Evolutionary conservation across 1,140 invertebrate species (phyloP), one percentile per base, ranked within the genome.

Genomic region (Hyles euphorbiae): DNA sequence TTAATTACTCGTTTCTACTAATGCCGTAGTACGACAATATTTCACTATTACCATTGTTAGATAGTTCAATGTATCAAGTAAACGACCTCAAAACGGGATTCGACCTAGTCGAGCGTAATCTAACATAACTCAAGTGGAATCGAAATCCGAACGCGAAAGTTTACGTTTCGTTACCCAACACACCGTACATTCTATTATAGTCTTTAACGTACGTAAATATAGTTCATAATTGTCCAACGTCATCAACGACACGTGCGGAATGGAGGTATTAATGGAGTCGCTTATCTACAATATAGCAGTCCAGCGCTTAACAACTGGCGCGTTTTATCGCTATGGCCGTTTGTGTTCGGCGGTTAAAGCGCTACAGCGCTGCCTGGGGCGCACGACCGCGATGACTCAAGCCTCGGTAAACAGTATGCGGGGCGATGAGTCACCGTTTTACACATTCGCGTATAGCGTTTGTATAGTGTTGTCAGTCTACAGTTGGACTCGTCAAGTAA

Each of bases 381-480:
- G 70, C 72, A 64, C 60, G 58, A 72, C 74, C 61, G 67, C 83
- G 86, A 88, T 88, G 86, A 88, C 83, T 88, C 86, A 87, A 84
- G 85, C 82, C 77, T 87, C 81, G 81, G 83, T 87, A 88, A 88
- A 88, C 86, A 88, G 85, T 87, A 88, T 88, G 85, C 85, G 83
- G 85, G 83, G 80, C 85, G 85, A 87, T 88, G 85, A 88, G 85
- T 88, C 85, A 88, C 85, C 83, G 78, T 87, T 88, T 85, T 87
- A 88, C 85, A 88, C 85, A 88, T 87, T 88, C 82, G 85, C 85
- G 85, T 88, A 82, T 82, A 85, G 85, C 83, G 81, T 88, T 88
- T 85, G 81, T 83, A 79, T 81, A 68, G 79, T 85, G 83, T 88
- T 88, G 85, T 88, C 85, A 88, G 85, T 88, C 80, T 82, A 81